These are phyloP conservation scores for Grantiella picta DNA, from an alignment of 2,113 vertebrate genomes.

Conservation along the genomic window DNA sequence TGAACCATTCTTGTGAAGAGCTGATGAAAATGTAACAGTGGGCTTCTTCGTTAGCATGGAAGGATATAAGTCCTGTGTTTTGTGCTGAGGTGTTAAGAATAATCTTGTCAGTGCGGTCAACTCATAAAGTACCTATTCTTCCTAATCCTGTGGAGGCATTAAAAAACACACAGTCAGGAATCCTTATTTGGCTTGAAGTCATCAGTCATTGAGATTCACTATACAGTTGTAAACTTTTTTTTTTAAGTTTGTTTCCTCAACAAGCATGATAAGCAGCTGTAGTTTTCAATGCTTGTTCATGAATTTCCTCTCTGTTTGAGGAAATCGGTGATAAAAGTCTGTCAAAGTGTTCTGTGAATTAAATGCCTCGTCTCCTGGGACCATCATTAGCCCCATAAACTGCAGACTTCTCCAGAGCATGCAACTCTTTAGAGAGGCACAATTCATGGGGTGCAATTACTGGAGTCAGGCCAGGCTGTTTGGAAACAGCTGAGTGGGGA, in stretches of 20 bases:
- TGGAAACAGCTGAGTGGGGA: neutral
- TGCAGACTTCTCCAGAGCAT: neutral
- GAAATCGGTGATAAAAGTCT: neutral
- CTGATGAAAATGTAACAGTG: neutral
- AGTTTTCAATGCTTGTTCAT: neutral
- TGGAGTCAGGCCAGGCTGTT: neutral
- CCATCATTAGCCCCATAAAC: neutral
- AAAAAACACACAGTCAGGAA: neutral
- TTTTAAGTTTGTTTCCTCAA: neutral
- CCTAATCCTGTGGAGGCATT: neutral
- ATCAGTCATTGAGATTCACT: neutral
- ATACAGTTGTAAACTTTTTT: neutral
- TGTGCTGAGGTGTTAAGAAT: neutral
- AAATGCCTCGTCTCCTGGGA: neutral
- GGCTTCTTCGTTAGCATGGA: neutral
- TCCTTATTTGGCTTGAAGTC: neutral
- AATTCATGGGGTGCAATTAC: neutral
- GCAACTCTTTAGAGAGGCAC: neutral
- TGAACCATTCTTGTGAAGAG: neutral
- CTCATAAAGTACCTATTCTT: slow-evolving; percentile 4
- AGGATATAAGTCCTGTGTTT: neutral
- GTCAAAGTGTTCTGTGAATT: neutral
- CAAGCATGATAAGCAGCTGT: neutral
- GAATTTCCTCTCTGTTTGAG: neutral
- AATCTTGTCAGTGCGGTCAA: neutral